A percentile compares a stretch with the other conserved stretches of the same genome.
These are phyloP conservation scores for Xiphophorus birchmanni DNA, from an alignment of 2,797 vertebrate genomes.

Conservation along the genomic window DNA sequence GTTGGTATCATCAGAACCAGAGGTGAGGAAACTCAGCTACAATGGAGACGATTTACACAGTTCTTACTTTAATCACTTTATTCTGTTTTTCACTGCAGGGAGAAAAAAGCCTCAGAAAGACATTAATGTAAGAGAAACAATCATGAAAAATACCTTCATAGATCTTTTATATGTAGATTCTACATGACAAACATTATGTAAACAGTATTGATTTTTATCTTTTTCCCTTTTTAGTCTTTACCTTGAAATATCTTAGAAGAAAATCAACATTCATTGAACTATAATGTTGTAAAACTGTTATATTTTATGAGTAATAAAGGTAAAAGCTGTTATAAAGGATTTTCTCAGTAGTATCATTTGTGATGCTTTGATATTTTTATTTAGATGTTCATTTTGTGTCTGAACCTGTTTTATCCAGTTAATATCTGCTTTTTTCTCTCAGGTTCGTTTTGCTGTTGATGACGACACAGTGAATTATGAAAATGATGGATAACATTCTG, in stretches of 20 bases:
- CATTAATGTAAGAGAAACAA: slow-evolving; percentile 3
- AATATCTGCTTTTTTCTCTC: not conserved
- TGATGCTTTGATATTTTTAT: no score
- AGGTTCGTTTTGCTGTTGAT: not conserved
- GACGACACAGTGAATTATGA: not conserved
- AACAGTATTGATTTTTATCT: not conserved
- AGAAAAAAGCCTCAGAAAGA: slow-evolving; percentile 9
- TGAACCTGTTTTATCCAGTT: not conserved
- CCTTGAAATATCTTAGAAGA: not conserved
- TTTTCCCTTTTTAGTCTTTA: not conserved
- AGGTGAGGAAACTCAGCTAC: slow-evolving; percentile 13
- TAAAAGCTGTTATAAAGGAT: no score
- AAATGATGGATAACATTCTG: not conserved
- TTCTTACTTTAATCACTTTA: fast-evolving
- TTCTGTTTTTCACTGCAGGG: not conserved
- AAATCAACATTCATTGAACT: no score
- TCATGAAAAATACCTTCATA: not conserved
- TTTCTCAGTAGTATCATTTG: no score
- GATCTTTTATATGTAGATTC: not conserved
- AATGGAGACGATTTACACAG: not conserved
- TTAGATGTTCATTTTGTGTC: not conserved
- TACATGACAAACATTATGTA: not conserved
- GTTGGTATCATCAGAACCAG: slow-evolving; percentile 7
- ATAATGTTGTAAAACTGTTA: not conserved
- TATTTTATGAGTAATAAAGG: not conserved